Evolutionary conservation across 2,797 vertebrate genomes (phyloP).

Genomic region (Hypotaenidia okinawae): DNA sequence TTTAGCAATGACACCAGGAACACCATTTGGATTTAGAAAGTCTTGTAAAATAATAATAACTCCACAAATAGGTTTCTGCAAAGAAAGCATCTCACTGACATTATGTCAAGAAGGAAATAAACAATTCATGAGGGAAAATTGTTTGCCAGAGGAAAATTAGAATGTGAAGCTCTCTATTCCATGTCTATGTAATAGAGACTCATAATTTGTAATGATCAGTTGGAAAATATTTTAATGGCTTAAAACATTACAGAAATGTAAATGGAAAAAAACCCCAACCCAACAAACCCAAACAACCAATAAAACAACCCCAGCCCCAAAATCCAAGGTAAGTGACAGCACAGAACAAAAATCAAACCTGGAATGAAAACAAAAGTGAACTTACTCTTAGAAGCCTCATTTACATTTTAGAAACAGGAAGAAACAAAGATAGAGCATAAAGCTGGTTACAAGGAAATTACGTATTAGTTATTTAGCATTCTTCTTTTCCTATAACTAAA

Average conservation of each 20-base stretch:
- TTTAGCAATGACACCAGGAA: neutral
- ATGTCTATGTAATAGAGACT: neutral
- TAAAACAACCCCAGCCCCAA: neutral
- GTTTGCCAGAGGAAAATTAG: constrained; percentile 13
- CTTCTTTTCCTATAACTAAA: neutral
- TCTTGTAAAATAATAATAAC: neutral
- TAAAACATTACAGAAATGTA: neutral
- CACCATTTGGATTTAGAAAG: neutral
- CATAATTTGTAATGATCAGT: constrained; percentile 2
- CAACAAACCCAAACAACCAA: neutral
- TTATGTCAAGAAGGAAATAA: constrained; percentile 34
- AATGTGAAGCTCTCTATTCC: neutral
- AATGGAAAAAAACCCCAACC: neutral
- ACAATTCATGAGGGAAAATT: neutral
- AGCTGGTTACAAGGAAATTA: neutral
- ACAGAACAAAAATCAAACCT: neutral
- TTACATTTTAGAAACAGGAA: neutral
- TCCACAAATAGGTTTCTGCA: neutral
- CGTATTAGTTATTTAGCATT: neutral
- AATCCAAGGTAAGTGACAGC: neutral
- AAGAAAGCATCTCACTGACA: neutral
- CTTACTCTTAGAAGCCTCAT: neutral
- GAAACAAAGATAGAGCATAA: neutral
- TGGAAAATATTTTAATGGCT: neutral
- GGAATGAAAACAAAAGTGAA: neutral